These are phyloP conservation scores for Zonotrichia leucophrys DNA, from an alignment of 2,113 vertebrate genomes.

Conservation along the genomic window DNA sequence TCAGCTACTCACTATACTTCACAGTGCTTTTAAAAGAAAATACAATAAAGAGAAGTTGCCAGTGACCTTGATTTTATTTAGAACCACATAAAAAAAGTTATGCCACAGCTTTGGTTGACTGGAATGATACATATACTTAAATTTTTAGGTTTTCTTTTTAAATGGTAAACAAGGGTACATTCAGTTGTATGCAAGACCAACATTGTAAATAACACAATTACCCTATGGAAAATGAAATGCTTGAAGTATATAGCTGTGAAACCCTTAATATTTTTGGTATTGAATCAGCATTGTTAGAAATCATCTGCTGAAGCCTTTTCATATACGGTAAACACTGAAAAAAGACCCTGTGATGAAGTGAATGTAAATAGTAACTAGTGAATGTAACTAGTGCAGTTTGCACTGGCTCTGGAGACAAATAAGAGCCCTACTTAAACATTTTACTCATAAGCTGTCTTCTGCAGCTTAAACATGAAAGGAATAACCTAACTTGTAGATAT, in stretches of 20 bases:
- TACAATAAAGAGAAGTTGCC: neutral
- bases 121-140: constrained; percentile 54
- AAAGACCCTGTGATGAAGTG: constrained; percentile 19
- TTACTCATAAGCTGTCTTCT: neutral
- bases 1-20: neutral
- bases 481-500: neutral
- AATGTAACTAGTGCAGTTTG: neutral
- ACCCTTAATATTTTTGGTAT: constrained; percentile 63
- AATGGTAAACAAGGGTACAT: constrained; percentile 66
- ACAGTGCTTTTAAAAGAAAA: neutral
- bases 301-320: constrained; percentile 50
- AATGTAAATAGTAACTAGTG: neutral
- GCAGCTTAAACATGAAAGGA: neutral
- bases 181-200: constrained; percentile 63
- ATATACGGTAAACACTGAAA: constrained; percentile 26
- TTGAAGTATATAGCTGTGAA: constrained; percentile 36
- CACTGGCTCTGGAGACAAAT: neutral
- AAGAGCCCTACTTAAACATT: constrained; percentile 16
- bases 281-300: constrained; percentile 33
- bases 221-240: constrained; percentile 57
- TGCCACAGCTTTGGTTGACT: constrained; percentile 66
- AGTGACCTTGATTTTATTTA: constrained; percentile 67
- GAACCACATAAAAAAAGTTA: constrained; percentile 36
- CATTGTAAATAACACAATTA: constrained; percentile 49
- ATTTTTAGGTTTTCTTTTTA: neutral